Conservation (phyloP, 2,113 vertebrate genomes). For the Lepus europaeus region DNA sequence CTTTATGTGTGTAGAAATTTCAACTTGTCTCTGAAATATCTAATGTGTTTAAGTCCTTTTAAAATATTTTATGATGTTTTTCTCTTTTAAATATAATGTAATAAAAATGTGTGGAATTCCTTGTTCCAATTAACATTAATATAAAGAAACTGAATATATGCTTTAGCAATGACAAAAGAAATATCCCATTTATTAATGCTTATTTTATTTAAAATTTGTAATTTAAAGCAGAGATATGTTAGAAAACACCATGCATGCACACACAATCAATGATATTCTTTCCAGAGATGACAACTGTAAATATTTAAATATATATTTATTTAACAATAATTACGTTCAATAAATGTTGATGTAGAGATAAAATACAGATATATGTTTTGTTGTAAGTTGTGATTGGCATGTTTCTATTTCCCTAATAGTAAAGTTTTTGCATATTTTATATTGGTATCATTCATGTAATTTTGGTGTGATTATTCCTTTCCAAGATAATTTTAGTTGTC, state of each 20-base stretch:
- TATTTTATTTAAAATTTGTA: not conserved
- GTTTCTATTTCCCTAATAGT: not conserved
- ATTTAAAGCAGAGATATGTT: not conserved
- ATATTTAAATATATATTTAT: not conserved
- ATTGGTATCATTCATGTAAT: not conserved
- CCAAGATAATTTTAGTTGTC: not conserved
- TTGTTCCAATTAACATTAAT: not conserved
- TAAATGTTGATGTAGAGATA: not conserved
- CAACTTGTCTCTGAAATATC: not conserved
- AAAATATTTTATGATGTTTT: not conserved
- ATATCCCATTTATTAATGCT: not conserved
- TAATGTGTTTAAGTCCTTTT: not conserved
- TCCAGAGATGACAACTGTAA: not conserved
- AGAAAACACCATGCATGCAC: not conserved
- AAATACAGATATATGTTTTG: not conserved
- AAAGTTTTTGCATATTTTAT: not conserved
- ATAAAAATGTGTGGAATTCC: not conserved
- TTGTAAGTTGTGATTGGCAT: not conserved
- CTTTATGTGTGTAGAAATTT: not conserved
- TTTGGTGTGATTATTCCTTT: not conserved
- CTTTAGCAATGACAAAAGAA: not conserved
- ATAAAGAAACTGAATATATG: not conserved
- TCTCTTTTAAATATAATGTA: not conserved
- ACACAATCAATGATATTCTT: not conserved
- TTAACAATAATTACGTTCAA: not conserved